Conservation (phyloP, 2,113 vertebrate species). For the Protobothrops mucrosquamatus region DNA sequence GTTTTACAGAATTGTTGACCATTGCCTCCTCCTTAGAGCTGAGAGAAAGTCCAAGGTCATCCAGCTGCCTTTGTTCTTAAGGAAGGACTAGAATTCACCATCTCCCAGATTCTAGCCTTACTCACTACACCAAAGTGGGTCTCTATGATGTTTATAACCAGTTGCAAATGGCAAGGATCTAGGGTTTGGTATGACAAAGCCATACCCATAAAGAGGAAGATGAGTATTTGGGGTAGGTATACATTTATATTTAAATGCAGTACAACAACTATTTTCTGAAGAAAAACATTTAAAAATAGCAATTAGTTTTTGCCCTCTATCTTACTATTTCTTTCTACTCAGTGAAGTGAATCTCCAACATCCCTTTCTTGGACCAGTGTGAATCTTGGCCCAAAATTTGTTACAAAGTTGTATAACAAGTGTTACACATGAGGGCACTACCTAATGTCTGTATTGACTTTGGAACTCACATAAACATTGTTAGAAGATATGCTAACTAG, state of each 20-base stretch:
- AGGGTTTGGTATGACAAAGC: neutral
- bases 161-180: neutral
- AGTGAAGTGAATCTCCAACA: neutral
- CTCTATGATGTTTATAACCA: neutral
- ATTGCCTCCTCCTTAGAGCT: neutral
- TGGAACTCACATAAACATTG: neutral
- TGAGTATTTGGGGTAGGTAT: neutral
- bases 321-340: neutral
- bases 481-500: neutral
- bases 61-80: neutral
- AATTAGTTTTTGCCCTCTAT: neutral
- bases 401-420: neutral
- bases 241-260: neutral
- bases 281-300: neutral
- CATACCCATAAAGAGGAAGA: neutral
- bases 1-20: neutral
- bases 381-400: neutral
- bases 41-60: neutral
- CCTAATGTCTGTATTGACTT: neutral
- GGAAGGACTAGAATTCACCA: neutral
- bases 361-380: neutral
- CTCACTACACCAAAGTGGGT: neutral
- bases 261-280: neutral
- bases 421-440: neutral
- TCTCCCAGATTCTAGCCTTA: neutral